These are phyloP conservation scores for Willisornis vidua DNA, from an alignment of 2,113 vertebrate species.

Conservation along the genomic window DNA sequence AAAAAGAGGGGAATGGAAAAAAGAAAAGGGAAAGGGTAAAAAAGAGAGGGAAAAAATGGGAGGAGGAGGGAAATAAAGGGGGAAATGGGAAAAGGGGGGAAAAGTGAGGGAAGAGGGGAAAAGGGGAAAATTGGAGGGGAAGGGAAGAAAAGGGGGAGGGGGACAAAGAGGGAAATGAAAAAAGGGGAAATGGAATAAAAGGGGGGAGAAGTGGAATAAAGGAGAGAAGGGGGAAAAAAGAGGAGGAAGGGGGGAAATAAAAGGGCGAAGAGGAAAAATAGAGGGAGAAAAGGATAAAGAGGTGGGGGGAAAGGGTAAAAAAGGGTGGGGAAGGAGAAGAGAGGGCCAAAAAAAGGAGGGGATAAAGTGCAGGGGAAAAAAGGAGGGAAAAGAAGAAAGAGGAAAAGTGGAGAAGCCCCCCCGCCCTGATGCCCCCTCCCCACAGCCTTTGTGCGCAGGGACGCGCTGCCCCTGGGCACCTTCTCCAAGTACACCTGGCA, in stretches of 20 bases:
- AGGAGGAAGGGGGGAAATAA: background rate
- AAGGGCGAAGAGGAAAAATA: background rate
- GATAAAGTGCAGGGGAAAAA: background rate
- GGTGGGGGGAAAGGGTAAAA: background rate
- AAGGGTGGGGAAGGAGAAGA: background rate
- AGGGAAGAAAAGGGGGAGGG: too few species aligned
- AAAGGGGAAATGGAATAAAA: background rate
- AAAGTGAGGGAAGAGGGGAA: background rate
- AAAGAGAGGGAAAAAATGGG: background rate
- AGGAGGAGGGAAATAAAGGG: background rate
- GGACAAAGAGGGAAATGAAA: too few species aligned
- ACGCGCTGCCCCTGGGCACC: conserved; percentile 83
- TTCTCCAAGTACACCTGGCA: conserved; percentile 93
- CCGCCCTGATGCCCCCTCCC: background rate
- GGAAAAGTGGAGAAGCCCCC: background rate
- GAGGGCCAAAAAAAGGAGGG: background rate
- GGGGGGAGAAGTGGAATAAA: too few species aligned
- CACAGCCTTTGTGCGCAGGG: conserved; percentile 84
- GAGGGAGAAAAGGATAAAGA: background rate
- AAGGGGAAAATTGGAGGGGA: too few species aligned
- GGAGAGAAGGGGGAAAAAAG: too few species aligned
- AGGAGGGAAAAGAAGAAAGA: too few species aligned
- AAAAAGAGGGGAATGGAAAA: background rate
- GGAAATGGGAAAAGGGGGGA: background rate
- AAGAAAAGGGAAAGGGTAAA: too few species aligned